Percentiles rank a stretch among this genome's conserved stretches.
phyloP scores from a whole-genome alignment of 2,888 invertebrate genomes.

The Clitarchus hookeri region DNA sequence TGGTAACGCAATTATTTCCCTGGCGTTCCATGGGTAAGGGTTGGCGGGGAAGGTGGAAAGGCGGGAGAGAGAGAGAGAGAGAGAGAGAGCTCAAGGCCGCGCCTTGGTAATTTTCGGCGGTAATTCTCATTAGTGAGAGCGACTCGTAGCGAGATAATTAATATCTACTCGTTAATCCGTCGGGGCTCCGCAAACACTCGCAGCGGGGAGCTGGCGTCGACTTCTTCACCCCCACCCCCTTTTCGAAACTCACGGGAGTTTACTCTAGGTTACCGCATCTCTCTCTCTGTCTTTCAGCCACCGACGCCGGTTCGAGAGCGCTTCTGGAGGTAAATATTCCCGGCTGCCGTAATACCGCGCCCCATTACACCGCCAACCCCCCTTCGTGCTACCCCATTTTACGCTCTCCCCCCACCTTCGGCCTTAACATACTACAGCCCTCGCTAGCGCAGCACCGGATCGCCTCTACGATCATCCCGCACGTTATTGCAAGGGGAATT shows the following conservation, averaged over 20 bases:
- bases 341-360: neutral
- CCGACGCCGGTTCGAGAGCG: neutral
- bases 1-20: neutral
- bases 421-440: no score
- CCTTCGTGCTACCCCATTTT: neutral
- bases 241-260: no score
- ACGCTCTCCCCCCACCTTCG: neutral
- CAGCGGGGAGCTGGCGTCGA: neutral
- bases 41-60: neutral
- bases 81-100: neutral
- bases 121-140: neutral
- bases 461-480: no score
- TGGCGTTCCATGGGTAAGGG: neutral
- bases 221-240: neutral
- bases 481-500: no score
- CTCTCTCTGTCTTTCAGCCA: neutral
- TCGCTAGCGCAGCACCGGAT: no score
- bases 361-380: neutral
- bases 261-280: neutral
- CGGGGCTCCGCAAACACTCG: neutral
- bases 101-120: neutral
- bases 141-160: constrained; percentile 1
- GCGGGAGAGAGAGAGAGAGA: neutral
- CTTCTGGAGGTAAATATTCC: neutral
- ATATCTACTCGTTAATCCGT: constrained; percentile 6